These are phyloP conservation scores for Rhyacophila evoluta DNA, from an alignment of 2,888 invertebrate species.

Conservation along the genomic window DNA sequence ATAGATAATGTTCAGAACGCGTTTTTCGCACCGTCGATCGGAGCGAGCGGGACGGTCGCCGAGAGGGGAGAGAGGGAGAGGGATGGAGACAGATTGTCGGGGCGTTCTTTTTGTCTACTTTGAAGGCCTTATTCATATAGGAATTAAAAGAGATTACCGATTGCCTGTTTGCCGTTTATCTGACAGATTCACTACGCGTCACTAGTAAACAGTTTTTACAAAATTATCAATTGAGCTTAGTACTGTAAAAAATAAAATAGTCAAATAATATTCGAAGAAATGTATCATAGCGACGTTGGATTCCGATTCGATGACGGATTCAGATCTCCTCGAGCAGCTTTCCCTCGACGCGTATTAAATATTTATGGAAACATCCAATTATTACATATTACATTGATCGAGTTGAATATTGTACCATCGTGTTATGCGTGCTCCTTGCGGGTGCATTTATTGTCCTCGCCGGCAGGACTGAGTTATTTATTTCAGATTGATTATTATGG, in stretches of 20 bases:
- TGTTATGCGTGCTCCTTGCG: neutral
- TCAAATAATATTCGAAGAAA: slow-evolving; percentile 46
- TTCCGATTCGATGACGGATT: slow-evolving; percentile 51
- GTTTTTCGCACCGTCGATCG: slow-evolving; percentile 26
- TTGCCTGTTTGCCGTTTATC: slow-evolving; percentile 55
- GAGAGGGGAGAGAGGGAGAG: slow-evolving; percentile 34
- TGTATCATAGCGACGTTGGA: slow-evolving; percentile 47
- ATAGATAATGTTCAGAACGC: slow-evolving; percentile 54
- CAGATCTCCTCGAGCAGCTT: slow-evolving; percentile 47
- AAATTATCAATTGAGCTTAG: slow-evolving; percentile 56
- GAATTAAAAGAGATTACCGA: slow-evolving; percentile 53
- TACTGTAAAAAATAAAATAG: slow-evolving; percentile 53
- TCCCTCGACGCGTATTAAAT: slow-evolving; percentile 40
- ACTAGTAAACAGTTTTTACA: slow-evolving; percentile 55
- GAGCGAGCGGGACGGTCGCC: slow-evolving; percentile 32
- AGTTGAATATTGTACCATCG: slow-evolving; percentile 30
- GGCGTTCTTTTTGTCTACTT: slow-evolving; percentile 54
- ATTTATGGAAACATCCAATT: slow-evolving; percentile 28
- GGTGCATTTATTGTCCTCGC: neutral
- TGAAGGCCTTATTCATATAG: slow-evolving; percentile 55
- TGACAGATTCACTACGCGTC: slow-evolving; percentile 53
- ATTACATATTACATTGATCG: too few species aligned
- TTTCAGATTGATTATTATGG: slow-evolving; percentile 26
- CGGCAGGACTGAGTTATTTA: neutral
- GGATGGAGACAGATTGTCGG: slow-evolving; percentile 25